Base-by-base conservation (phyloP, 2,797 vertebrate genomes). In the Enteromius anoplus region DNA sequence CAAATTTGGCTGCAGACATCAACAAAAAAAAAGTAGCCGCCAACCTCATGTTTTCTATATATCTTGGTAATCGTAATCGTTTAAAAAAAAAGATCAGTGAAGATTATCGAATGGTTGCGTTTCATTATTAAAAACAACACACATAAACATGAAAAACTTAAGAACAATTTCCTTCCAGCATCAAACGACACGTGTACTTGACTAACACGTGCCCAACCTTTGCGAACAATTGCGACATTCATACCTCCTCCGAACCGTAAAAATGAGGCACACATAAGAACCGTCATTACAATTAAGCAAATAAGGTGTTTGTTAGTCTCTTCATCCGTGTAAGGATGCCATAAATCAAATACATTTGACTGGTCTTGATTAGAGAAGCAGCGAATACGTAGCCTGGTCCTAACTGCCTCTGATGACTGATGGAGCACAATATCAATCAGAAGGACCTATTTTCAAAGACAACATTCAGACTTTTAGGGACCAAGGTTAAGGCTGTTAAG, bases 341-440 rank as follows among this genome's bases (percentile, higher is more conserved):
- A 86, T 55, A 80, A 84, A 86, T 85, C 78, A 82, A 86, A 82
- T 82, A 84, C 51, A 85, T 89, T 83, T 85, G 86, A 87, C 85
- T 85, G 86, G 85, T 87, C 84, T 87, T 85, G 86, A 88, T 86
- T 82, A 84, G 73, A 84, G 76, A 76, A 86, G 79, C 83, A 89
- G 85, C 81, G 23, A 88, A 85, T 66, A 83, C 84, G 83, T 53
- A 83, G 78, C 70, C 82, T 83, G 87, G 82, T 87, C 82, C 85
- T 81, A 76, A 83, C 60, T 78, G 83, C 78, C 78, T 83, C 77
- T 69, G 82, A 76, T 81, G 78, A 89, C 32, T 75, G 79, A 84
- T 81, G 85, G 80, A 87, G 83, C 77, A 86, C 82, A 80, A 84
- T 80, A 87, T 84, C 71, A 80, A 87, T 84, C 66, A 83, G 75